Base-by-base conservation (phyloP, 2,113 vertebrate species). In the Nannobrachium achirus region DNA sequence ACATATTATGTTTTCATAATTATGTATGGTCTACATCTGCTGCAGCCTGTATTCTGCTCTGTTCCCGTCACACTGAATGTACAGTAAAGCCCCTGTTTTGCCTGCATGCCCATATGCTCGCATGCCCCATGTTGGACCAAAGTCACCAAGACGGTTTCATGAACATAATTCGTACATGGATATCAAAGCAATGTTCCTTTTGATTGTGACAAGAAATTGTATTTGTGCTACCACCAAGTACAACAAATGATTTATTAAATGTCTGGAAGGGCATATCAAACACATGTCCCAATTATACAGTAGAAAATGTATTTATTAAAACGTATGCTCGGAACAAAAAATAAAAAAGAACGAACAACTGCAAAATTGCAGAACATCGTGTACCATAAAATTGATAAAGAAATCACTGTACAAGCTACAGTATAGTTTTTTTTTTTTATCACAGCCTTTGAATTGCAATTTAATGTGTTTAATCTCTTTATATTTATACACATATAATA, bases 301-400 rank as follows among this genome's bases (percentile, higher is more conserved):
- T 90, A 90, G 73, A 90, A 93, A 92, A 90, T 51, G 64, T 79
- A 77, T 92, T 93, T 93, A 92, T 93, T 93, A 91, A 91, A 92
- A 86, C 90, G 89, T 85, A 75, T 69, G 82, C 83, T 85, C 71
- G 79, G 67, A 89, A 88, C 78, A 85, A 19, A 83, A 88, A 80
- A 63, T 70, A 59, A 82, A 69, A 51, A 41, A 78, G 3, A 11
- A 72, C 72, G 53, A 86, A 81, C 75, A 84, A 59, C 89, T 89
- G 88, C 88, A 91, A 78, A 73, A 89, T 78, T 87, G 89, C 90
- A 92, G 89, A 89, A 92, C 25, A 90, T 89, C 62, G 67, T 78
- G 71, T 87, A 92, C 80, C 90, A 91, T 86, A 90, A 87, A 91
- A 91, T 79, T 86, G 85, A 91, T 91, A 87, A 89, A 90, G 71